Conservation (phyloP, 2,888 invertebrate species). For the Geophilus truncorum region DNA sequence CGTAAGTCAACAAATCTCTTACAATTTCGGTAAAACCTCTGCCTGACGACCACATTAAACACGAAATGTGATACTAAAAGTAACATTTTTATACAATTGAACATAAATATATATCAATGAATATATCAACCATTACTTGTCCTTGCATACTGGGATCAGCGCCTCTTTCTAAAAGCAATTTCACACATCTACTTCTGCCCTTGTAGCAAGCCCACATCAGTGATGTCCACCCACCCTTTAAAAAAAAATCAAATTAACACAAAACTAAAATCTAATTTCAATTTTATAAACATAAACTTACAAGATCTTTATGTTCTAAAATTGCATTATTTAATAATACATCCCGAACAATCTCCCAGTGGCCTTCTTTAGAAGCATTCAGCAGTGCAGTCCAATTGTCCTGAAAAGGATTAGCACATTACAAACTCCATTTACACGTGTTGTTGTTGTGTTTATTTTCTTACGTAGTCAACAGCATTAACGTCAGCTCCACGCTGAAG, state of each 20-base stretch:
- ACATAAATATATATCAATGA: too few species aligned
- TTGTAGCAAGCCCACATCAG: conserved; percentile 98
- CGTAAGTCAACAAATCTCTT: conserved; percentile 70
- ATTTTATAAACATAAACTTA: conserved; percentile 48
- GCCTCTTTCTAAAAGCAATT: conserved; percentile 71
- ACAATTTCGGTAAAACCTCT: conserved; percentile 84
- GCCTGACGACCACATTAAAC: conserved; percentile 92
- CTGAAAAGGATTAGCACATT: conserved; percentile 46
- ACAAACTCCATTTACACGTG: neutral
- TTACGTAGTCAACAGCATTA: conserved; percentile 74
- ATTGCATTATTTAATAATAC: conserved; percentile 78
- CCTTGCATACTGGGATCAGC: conserved; percentile 94
- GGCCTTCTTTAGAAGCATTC: conserved; percentile 85
- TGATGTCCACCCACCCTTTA: conserved; percentile 91
- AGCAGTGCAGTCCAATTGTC: conserved; percentile 91
- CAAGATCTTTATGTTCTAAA: conserved; percentile 82
- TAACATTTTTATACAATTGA: conserved; percentile 5
- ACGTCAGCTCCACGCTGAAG: conserved; percentile 88
- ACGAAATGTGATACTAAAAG: conserved; percentile 72
- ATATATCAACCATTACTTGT: conserved; percentile 54
- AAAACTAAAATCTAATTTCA: conserved; percentile 51
- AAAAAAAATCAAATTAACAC: neutral
- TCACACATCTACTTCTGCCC: conserved; percentile 65
- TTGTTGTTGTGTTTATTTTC: conserved; percentile 38
- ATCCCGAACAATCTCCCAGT: conserved; percentile 71